These are phyloP conservation scores for Pristionchus entomophagus DNA, from an alignment of 2,888 invertebrate genomes.

Conservation along the genomic window DNA sequence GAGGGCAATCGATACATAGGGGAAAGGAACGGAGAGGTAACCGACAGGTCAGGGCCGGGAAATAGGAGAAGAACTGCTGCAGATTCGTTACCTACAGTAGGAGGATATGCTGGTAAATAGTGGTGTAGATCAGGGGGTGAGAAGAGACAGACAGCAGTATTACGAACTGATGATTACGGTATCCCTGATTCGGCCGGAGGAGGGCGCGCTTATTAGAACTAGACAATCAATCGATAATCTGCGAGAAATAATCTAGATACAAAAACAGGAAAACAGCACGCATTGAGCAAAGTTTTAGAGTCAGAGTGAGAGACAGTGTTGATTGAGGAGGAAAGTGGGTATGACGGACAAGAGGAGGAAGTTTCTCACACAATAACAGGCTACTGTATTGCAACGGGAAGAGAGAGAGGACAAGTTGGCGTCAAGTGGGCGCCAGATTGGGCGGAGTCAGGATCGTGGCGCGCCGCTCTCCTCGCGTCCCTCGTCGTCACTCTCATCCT, in stretches of 20 bases:
- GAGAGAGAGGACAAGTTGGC: not conserved
- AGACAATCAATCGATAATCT: not conserved
- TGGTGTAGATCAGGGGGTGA: not conserved
- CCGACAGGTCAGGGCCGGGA: constrained; percentile 9
- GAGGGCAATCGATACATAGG: constrained; percentile 10
- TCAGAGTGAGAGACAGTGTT: no score
- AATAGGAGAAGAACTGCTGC: not conserved
- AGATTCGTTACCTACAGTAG: not conserved
- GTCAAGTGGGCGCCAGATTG: not conserved
- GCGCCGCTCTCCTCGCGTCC: not conserved
- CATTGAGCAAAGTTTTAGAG: not conserved
- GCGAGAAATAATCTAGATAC: constrained; percentile 20
- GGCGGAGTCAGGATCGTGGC: not conserved
- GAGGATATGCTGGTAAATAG: constrained; percentile 27
- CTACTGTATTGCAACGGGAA: not conserved
- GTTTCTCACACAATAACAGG: not conserved
- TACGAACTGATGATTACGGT: constrained; percentile 2
- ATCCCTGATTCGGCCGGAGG: constrained; percentile 26
- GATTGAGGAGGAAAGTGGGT: not conserved
- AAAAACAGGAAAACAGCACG: not conserved
- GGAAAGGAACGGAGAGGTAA: not conserved
- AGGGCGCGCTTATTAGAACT: not conserved
- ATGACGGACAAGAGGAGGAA: not conserved
- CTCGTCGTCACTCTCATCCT: no score
- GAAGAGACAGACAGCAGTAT: not conserved